A percentile compares a stretch with the other conserved stretches of the same genome.
Conservation (phyloP, 2,797 vertebrate species). For the Tinamus major region DNA sequence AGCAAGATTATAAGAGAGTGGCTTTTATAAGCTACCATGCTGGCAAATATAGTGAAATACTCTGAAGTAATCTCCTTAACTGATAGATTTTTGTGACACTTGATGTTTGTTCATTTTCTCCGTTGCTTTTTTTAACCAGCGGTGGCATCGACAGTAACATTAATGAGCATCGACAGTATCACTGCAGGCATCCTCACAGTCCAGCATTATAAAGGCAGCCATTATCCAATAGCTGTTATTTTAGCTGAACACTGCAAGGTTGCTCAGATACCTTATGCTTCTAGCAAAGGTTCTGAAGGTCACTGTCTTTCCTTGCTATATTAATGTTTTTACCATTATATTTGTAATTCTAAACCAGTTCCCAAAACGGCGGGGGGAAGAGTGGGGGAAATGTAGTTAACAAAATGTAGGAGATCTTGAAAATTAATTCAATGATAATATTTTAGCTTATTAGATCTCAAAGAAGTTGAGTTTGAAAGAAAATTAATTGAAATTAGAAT, state of each 20-base stretch:
- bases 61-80: conserved; percentile 10
- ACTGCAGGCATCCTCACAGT: conserved; percentile 39
- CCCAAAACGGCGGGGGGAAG: background rate
- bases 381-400: background rate
- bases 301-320: background rate
- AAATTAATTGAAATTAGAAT: background rate
- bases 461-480: background rate
- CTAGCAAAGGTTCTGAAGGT: background rate
- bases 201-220: conserved; percentile 3
- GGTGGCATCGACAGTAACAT: background rate
- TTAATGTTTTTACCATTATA: background rate
- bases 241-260: background rate
- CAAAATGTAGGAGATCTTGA: background rate
- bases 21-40: background rate
- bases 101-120: background rate
- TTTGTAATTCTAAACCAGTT: background rate
- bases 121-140: conserved; percentile 22
- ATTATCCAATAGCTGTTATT: background rate
- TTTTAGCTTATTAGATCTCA: background rate
- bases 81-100: background rate
- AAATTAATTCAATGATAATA: background rate
- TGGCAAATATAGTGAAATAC: background rate
- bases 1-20: background rate
- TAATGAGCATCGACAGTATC: conserved; percentile 50
- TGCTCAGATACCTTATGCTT: conserved; percentile 33